These are phyloP conservation scores for Opisthocomus hoazin DNA, from an alignment of 2,113 vertebrate genomes.

Conservation along the genomic window DNA sequence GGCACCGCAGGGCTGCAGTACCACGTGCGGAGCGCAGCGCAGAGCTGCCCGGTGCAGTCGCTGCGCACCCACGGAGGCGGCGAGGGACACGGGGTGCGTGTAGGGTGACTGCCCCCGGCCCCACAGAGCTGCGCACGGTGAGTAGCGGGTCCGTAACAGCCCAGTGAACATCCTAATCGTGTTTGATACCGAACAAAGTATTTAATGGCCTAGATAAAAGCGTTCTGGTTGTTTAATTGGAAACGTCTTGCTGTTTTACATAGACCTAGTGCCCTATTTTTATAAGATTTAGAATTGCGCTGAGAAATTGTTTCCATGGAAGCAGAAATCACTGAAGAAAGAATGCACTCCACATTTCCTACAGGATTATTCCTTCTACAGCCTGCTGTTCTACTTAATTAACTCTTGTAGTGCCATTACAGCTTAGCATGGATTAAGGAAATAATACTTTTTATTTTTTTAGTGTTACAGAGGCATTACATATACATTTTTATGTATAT, in stretches of 20 bases:
- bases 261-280: slow-evolving; percentile 54
- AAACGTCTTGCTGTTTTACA: slow-evolving; percentile 48
- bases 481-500: too few species aligned
- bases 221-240: slow-evolving; percentile 22
- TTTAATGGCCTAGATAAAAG: slow-evolving; percentile 52
- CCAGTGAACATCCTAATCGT: neutral
- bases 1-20: too few species aligned
- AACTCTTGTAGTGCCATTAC: neutral
- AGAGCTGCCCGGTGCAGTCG: neutral
- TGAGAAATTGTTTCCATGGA: slow-evolving; percentile 64
- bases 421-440: neutral
- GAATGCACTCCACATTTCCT: slow-evolving; percentile 4
- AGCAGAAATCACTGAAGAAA: slow-evolving; percentile 51
- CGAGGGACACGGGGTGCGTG: fast-evolving
- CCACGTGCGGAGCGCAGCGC: too few species aligned
- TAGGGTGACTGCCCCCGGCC: neutral
- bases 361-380: slow-evolving; percentile 18
- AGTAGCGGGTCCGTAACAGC: neutral
- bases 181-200: slow-evolving; percentile 7
- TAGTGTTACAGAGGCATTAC: neutral
- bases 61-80: fast-evolving
- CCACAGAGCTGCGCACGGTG: fast-evolving
- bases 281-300: slow-evolving; percentile 32
- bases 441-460: neutral
- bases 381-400: slow-evolving; percentile 26